Evolutionary conservation across 1,140 invertebrate species (phyloP).

Genomic region (Triops cancriformis): DNA sequence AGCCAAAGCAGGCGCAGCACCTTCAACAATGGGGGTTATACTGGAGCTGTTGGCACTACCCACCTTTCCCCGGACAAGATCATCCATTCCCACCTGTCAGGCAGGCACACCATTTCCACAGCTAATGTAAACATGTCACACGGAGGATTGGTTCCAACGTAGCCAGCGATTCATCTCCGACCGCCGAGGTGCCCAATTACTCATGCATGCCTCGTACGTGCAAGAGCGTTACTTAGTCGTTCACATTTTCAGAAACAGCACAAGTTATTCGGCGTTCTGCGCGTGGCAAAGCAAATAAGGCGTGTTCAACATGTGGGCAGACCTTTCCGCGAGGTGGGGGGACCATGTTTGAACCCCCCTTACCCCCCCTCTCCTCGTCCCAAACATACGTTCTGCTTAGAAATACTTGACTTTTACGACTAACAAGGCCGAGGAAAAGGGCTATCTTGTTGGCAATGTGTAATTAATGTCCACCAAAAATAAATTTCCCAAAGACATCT

Average conservation of each 20-base stretch:
- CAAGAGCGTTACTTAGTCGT: neutral
- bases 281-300: conserved; percentile 2
- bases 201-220: neutral
- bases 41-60: neutral
- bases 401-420: conserved; percentile 10
- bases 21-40: neutral
- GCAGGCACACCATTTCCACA: neutral
- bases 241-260: neutral
- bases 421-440: neutral
- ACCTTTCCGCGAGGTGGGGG: neutral
- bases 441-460: conserved; percentile 10
- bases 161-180: neutral
- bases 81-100: conserved; percentile 8
- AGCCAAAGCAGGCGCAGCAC: neutral
- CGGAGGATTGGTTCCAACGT: conserved; percentile 3
- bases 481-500: neutral
- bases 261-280: neutral
- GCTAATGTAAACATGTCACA: conserved; percentile 14
- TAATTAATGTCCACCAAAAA: conserved; percentile 3
- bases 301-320: neutral
- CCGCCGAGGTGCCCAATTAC: neutral
- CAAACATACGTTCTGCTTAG: neutral
- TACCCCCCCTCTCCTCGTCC: neutral
- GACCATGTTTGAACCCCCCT: neutral
- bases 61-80: conserved; percentile 3